Percentiles rank a stretch among this genome's conserved stretches.
phyloP scores from a whole-genome alignment of 2,797 vertebrate genomes.

The Anomalospiza imberbis region DNA sequence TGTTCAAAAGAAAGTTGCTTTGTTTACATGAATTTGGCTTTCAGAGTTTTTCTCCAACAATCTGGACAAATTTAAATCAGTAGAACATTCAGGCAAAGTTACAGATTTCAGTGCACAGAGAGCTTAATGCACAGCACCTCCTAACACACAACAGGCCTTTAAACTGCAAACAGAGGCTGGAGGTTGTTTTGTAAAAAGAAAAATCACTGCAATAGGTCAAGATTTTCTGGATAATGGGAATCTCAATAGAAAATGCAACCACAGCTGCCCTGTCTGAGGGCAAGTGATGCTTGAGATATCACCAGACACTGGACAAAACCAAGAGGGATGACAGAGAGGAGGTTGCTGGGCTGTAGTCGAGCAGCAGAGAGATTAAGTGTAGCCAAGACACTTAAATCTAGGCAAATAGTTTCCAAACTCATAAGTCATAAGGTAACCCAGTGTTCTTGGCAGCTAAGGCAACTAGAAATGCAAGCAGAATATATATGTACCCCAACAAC shows the following conservation, averaged over 20 bases:
- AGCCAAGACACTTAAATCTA: background rate
- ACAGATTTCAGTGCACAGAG: background rate
- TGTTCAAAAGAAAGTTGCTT: background rate
- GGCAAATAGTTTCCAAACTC: constrained; percentile 15
- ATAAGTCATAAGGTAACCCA: background rate
- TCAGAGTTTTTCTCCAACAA: background rate
- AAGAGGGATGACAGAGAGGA: background rate
- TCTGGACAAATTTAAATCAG: background rate
- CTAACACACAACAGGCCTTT: background rate
- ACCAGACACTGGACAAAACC: background rate
- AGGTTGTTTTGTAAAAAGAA: background rate
- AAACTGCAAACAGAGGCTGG: background rate
- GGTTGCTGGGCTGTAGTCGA: constrained; percentile 36
- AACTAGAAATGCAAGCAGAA: background rate
- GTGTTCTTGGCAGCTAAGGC: background rate
- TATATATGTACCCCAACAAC: background rate
- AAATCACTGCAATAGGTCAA: background rate
- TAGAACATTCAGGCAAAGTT: background rate
- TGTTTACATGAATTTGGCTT: background rate
- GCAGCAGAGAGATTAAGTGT: background rate
- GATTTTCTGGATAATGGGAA: background rate
- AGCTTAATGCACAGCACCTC: background rate
- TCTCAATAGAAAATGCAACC: background rate
- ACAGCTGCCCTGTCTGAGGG: background rate
- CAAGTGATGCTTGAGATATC: background rate